A percentile compares a stretch with the other conserved stretches of the same genome.
Conservation (phyloP, 2,888 invertebrate species). For the Melieria crassipennis region DNA sequence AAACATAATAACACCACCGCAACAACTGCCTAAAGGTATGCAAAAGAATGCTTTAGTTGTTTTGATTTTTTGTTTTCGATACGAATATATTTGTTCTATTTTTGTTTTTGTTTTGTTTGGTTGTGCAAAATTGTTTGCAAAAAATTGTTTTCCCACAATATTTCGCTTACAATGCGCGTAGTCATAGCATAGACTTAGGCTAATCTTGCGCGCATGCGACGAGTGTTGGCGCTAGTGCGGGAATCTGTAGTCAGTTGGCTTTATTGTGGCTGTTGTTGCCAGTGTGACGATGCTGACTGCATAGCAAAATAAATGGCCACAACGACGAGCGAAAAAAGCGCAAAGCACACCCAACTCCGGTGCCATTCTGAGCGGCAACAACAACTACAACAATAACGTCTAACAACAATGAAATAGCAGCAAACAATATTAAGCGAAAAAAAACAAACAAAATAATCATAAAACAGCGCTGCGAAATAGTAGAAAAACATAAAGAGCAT, state of each 20-base stretch:
- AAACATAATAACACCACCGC: background rate
- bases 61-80: background rate
- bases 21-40: constrained; percentile 9
- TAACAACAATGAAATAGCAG: constrained; percentile 4
- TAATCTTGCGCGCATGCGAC: constrained; percentile 6
- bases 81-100: background rate
- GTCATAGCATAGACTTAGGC: constrained; percentile 14
- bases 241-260: constrained; percentile 16
- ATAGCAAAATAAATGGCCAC: constrained; percentile 42
- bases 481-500: background rate
- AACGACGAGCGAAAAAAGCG: background rate
- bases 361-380: no score
- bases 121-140: constrained; percentile 22
- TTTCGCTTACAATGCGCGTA: no score
- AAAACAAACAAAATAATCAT: constrained; percentile 29
- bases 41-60: background rate
- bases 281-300: constrained; percentile 41
- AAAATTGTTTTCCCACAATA: background rate
- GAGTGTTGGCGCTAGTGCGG: constrained; percentile 4
- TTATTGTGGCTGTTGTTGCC: constrained; percentile 22
- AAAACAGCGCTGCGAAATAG: no score
- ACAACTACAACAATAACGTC: no score
- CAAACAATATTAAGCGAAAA: constrained; percentile 29
- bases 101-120: background rate
- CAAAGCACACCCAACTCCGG: constrained; percentile 21